Base-by-base conservation (phyloP, 2,797 vertebrate genomes). In the Coilia nasus region DNA sequence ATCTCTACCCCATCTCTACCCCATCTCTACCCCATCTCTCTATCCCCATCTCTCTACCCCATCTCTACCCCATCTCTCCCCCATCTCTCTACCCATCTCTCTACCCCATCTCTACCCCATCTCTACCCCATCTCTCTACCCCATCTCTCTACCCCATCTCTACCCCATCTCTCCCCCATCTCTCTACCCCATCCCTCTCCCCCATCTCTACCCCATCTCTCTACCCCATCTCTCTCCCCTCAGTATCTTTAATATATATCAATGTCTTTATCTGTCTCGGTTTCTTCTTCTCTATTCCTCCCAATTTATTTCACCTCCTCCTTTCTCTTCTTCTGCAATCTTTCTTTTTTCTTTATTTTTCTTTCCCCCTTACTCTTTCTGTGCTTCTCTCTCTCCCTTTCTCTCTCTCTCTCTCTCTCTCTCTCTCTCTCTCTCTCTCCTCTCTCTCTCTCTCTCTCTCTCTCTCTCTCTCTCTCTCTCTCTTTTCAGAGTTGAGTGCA, bases 401-500 rank as follows among this genome's bases (percentile, higher is more conserved):
- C 60, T 57, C 82, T 57, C 5, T 59, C 50, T 14, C 50, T 10
- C 50, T 54, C 50, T 9, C 50, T 54, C 14, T 54, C 50, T 54
- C 50, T 7, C 14, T 54, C 64, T 80, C 54, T 84, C 60, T 75
- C 56, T 64, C 25, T 82, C 64, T 81, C 83, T 82, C n/a, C 81
- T 80, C 54, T 86, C 60, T 75, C 56, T 64, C 25, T 82, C 64
- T 81, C 81, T 80, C n/a, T 84, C 87, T 56, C 46, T 88, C 60
- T 87, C 60, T 50, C 57, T 75, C 19, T 11, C 6, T 85, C 56
- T 56, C 82, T 60, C 81, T 85, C 82, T 86, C 54, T 50, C 81
- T 84, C 21, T 25, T 81, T 84, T 88, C 84, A 84, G 75, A 81
- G 83, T 67, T 84, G 78, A 85, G 81, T 84, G 78, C 81, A 57